Percentiles rank a stretch among this genome's conserved stretches.
These are phyloP conservation scores for Coregonus suidteri DNA, from an alignment of 2,797 vertebrate genomes.

Conservation along the genomic window DNA sequence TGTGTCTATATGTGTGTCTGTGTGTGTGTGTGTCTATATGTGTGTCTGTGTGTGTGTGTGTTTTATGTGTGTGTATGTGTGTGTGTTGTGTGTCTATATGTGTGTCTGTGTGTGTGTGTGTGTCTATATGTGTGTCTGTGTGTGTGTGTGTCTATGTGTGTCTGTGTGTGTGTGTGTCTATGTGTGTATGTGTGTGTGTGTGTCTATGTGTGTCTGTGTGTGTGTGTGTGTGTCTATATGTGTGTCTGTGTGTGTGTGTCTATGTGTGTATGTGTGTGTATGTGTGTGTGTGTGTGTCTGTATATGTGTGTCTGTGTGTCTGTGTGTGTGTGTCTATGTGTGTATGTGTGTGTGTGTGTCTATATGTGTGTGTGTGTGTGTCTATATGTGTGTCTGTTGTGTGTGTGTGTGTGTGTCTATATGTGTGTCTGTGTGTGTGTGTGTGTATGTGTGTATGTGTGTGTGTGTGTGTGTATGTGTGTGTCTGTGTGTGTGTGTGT, in stretches of 20 bases:
- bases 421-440: not conserved
- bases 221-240: not conserved
- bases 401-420: not conserved
- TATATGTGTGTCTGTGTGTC: constrained; percentile 32
- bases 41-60: too few relatives aligned
- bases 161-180: not conserved
- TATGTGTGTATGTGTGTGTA: not conserved
- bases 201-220: too few relatives aligned
- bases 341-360: too few relatives aligned
- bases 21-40: not conserved
- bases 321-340: not conserved
- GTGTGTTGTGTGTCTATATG: not conserved
- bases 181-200: constrained; percentile 11
- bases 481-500: too few relatives aligned
- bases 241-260: not conserved
- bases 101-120: not conserved
- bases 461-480: too few relatives aligned
- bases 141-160: not conserved
- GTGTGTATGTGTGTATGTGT: not conserved
- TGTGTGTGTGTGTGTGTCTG: constrained; percentile 9
- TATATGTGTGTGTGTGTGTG: too few relatives aligned
- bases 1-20: not conserved
- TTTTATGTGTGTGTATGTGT: too few relatives aligned
- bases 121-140: not conserved
- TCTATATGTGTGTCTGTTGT: too few relatives aligned